Conservation (phyloP, 2,888 invertebrate species). For the Galeopsomyia nigrocyanea region DNA sequence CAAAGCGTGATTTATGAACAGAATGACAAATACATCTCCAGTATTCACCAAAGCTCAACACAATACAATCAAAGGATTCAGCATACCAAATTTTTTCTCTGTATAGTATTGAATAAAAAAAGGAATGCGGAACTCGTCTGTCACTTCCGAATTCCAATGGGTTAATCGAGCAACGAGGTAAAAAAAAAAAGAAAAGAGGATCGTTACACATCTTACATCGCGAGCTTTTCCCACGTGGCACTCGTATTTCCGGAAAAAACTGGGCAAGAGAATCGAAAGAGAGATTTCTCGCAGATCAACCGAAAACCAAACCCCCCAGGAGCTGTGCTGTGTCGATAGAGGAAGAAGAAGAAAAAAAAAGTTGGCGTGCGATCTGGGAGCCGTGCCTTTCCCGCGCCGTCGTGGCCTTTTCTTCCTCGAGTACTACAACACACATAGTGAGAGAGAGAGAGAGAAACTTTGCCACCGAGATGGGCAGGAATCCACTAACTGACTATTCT, state of each 20-base stretch:
- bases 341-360: constrained; percentile 25
- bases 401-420: constrained; percentile 29
- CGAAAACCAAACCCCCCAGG: constrained; percentile 15
- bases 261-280: constrained; percentile 5
- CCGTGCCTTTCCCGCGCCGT: constrained; percentile 2
- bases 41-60: no score
- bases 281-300: constrained; percentile 28
- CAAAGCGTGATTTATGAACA: no score
- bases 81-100: constrained; percentile 7
- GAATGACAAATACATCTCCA: no score
- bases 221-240: constrained; percentile 29
- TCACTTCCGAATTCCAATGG: constrained; percentile 24
- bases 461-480: neutral
- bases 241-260: constrained; percentile 36
- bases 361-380: constrained; percentile 35
- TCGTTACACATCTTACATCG: neutral
- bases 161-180: neutral
- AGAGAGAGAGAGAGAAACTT: constrained; percentile 12
- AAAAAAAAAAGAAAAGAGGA: no score
- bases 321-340: neutral
- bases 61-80: neutral
- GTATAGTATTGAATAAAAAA: constrained; percentile 10
- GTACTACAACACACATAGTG: constrained; percentile 24
- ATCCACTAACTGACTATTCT: constrained; percentile 33
- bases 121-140: neutral